These are phyloP conservation scores for Orius insidiosus DNA, from an alignment of 1,140 invertebrate species.

Conservation along the genomic window DNA sequence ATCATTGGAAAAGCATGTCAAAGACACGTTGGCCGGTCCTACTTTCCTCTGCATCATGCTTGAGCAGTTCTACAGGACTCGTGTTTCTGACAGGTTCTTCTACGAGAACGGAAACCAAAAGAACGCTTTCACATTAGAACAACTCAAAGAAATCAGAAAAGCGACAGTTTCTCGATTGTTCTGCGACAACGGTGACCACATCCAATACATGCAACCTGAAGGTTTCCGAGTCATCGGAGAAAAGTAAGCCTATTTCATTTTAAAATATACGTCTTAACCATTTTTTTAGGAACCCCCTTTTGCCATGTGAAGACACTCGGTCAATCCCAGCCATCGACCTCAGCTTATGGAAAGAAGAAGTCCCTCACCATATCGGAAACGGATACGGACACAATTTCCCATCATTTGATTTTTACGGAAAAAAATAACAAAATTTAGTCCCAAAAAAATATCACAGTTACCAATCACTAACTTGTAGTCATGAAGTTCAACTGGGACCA, in stretches of 20 bases:
- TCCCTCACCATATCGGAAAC: not conserved
- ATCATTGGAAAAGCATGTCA: conserved; percentile 56
- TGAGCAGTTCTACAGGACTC: conserved; percentile 71
- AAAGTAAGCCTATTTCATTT: conserved; percentile 34
- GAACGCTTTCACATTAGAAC: conserved; percentile 55
- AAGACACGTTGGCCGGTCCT: conserved; percentile 65
- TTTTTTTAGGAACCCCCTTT: conserved; percentile 44
- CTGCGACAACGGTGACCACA: conserved; percentile 70
- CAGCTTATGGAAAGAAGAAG: conserved; percentile 21
- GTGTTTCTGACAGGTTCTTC: conserved; percentile 69
- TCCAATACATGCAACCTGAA: conserved; percentile 51
- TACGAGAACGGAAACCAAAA: conserved; percentile 48
- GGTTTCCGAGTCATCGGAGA: conserved; percentile 39
- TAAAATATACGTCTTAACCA: conserved; percentile 2
- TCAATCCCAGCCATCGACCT: conserved; percentile 44
- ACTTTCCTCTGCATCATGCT: conserved; percentile 82
- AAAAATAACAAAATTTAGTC: too few species aligned
- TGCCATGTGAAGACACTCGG: conserved; percentile 34
- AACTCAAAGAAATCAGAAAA: conserved; percentile 72
- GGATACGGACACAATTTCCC: too few species aligned
- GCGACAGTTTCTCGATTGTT: conserved; percentile 61
- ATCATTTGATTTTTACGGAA: too few species aligned
- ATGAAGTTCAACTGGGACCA: too few species aligned
- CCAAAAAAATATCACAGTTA: too few species aligned
- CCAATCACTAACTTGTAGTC: too few species aligned